These are phyloP conservation scores for Serinus canaria DNA, from an alignment of 2,113 vertebrate genomes.

Conservation along the genomic window DNA sequence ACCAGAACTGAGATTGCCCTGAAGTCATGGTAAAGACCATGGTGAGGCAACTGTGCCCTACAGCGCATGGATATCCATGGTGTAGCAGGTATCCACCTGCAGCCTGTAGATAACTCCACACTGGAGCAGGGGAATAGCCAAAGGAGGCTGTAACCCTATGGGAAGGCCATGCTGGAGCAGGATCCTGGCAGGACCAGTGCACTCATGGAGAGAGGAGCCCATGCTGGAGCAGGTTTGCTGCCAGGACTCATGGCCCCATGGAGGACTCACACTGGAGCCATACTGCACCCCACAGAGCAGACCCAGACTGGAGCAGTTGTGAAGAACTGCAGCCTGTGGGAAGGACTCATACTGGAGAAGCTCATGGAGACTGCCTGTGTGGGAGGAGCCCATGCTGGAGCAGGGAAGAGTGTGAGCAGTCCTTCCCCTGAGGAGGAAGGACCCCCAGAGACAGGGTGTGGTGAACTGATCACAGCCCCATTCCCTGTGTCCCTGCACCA, in stretches of 20 bases:
- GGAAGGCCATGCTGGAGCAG: background rate
- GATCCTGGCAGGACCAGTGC: background rate
- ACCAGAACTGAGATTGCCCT: background rate
- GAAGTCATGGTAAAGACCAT: background rate
- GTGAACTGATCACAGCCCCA: background rate
- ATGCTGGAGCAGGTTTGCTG: background rate
- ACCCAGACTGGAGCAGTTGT: background rate
- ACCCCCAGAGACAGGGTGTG: background rate
- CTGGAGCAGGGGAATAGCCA: background rate
- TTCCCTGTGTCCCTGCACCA: background rate
- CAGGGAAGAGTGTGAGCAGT: background rate
- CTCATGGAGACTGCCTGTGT: background rate
- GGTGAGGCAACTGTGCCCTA: background rate
- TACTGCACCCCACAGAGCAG: background rate
- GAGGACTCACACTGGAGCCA: background rate
- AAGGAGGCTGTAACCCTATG: background rate
- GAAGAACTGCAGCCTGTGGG: background rate
- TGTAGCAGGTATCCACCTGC: background rate
- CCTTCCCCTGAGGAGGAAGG: background rate
- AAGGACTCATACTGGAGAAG: background rate
- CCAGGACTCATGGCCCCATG: background rate
- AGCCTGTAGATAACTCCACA: background rate
- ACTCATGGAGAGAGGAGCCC: background rate
- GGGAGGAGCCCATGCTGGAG: background rate
- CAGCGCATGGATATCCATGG: background rate